Base-by-base conservation (phyloP, 2,888 invertebrate species). In the Thereva nobilitata region DNA sequence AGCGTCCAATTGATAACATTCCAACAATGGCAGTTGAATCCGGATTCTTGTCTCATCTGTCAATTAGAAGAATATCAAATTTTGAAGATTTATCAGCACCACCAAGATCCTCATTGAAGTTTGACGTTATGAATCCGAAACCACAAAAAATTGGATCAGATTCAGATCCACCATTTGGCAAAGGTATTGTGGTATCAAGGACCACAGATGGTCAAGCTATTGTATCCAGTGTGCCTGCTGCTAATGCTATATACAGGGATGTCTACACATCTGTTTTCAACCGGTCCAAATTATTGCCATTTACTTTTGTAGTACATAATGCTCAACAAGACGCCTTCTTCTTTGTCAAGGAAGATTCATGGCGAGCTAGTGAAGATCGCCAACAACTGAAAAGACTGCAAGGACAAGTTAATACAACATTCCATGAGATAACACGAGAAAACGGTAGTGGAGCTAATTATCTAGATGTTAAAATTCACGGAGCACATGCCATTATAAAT, bases 201-300 rank as follows among this genome's bases (percentile, higher is more conserved):
- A 90, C 90, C 53, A 83, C 86, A 3, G 88, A 91, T 54, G 91
- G 91, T 6, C 87, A 90, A 74, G 92, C 93, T 41, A 89, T 93
- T 34, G 89, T 93, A 1, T 90, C 90, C 5, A 91, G 93, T 73
- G 93, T 93, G 8, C 93, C 93, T 0, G 91, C 92, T 1, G 93
- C 95, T 0, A 94, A 95, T 77, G 89, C 93, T 40, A 95, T 95
- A 72, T 93, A 94, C 80, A 85, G 91, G 41, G 95, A 95, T 79
- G 95, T 95, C 3, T 93, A 95, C 78, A 95, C 94, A 3, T 92
- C 93, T 1, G 94, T 95, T 4, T 93, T 95, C 80, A 95, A 95
- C 80, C 87, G 93, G 72, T 93, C 93, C 0, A 90, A 90, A 78
- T 84, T 95, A 74, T 82, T 95, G 73, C 93, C 93, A 44, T 93